Percentiles rank a stretch among this genome's conserved stretches.
Evolutionary conservation across 2,888 invertebrate species (phyloP).

Genomic region (Schrankia costaestrigalis): DNA sequence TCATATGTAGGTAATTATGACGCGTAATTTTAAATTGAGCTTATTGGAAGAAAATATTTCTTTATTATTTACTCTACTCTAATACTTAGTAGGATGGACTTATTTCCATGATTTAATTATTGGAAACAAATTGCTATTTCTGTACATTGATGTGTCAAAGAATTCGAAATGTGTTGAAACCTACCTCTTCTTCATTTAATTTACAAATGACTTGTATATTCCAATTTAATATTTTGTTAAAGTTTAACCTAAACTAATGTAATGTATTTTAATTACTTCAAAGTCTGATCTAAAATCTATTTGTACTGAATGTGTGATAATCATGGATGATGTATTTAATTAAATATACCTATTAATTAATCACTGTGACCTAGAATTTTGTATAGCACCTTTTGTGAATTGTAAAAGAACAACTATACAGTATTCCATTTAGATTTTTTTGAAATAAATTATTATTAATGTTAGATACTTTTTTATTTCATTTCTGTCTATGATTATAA

Average conservation of each 20-base stretch:
- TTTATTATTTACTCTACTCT: too few relatives aligned
- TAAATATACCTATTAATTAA: constrained; percentile 24
- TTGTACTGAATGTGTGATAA: constrained; percentile 36
- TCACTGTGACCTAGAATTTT: constrained; percentile 24
- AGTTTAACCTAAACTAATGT: constrained; percentile 13
- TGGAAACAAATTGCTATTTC: too few relatives aligned
- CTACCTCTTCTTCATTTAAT: too few relatives aligned
- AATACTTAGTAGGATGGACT: too few relatives aligned
- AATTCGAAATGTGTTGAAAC: too few relatives aligned
- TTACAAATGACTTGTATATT: too few relatives aligned
- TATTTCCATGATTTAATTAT: too few relatives aligned
- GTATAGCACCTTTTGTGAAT: constrained; percentile 33
- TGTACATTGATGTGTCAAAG: too few relatives aligned
- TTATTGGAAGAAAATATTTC: too few relatives aligned
- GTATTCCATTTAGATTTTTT: constrained; percentile 21
- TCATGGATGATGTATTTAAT: constrained; percentile 1
- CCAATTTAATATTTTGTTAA: too few relatives aligned
- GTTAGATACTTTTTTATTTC: background rate
- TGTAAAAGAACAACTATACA: constrained; percentile 12
- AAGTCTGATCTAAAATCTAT: constrained; percentile 29
- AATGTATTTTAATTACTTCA: constrained; percentile 22
- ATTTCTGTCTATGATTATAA: background rate
- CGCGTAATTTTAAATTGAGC: too few relatives aligned
- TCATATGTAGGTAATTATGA: too few relatives aligned
- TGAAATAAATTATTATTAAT: constrained; percentile 25